Percentiles rank a stretch among this genome's conserved stretches.
Conservation (phyloP, 2,113 vertebrate genomes). For the Microcebus murinus region DNA sequence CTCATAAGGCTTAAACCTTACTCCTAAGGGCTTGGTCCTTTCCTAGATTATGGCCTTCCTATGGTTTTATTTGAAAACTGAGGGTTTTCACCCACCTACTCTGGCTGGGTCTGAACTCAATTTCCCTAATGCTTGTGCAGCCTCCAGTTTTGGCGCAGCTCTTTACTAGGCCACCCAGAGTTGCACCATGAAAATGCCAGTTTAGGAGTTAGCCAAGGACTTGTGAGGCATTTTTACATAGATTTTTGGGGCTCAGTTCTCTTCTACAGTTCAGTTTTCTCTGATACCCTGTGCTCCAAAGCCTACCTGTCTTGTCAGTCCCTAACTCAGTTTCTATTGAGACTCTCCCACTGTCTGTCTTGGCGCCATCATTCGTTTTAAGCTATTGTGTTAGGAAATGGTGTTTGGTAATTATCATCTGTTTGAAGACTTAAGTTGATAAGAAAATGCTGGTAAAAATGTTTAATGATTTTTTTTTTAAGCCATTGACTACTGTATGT, state of each 20-base stretch:
- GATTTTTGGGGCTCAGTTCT: neutral
- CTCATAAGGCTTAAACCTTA: neutral
- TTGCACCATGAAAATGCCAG: neutral
- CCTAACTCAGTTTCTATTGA: neutral
- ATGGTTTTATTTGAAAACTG: neutral
- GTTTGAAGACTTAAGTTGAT: slow-evolving; percentile 3
- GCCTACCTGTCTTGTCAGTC: neutral
- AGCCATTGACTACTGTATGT: neutral
- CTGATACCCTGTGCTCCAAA: neutral
- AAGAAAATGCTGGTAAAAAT: slow-evolving; percentile 1
- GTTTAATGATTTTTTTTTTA: neutral
- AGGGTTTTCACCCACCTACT: neutral
- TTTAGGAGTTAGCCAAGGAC: neutral
- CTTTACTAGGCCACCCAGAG: neutral
- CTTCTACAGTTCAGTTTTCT: neutral
- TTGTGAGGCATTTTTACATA: neutral
- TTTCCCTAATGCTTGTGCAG: neutral
- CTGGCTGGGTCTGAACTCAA: neutral
- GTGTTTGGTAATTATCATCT: neutral
- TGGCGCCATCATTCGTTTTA: neutral
- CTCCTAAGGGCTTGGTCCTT: neutral
- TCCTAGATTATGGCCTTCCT: neutral
- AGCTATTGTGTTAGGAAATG: slow-evolving; percentile 7
- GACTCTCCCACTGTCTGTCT: neutral
- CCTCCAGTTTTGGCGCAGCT: neutral